Base-by-base conservation (phyloP, 2,113 vertebrate genomes). In the Cacatua alba region DNA sequence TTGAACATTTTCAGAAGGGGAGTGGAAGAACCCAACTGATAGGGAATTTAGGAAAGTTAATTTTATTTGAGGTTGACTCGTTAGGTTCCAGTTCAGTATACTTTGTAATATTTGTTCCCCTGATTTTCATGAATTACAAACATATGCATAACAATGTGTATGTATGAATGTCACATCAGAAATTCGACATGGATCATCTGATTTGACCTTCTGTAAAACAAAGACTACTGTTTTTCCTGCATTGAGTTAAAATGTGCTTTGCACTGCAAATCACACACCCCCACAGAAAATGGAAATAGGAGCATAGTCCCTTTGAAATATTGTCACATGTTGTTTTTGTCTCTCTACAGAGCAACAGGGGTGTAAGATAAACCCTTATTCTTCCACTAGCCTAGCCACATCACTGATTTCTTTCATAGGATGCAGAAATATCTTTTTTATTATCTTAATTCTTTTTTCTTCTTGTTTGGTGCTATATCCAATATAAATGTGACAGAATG, bases 131-230 rank as follows among this genome's bases (percentile, higher is more conserved):
- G 63, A 76, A 59, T 41, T 25, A 46, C 37, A 76, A 64, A 76
- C 13, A 51, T 72, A 55, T 14, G 37, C 29, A 35, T 86, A 70
- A 82, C 20, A 41, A 59, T 64, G 24, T 25, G 24, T 59, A 59
- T 52, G 12, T 33, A 39, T 31, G 48, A 52, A 63, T 2, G 1
- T 35, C 43, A 86, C 28, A 65, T 37, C 51, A 77, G 76, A 82
- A 86, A 71, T 65, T 71, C 76, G 76, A 48, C 18, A 62, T 26
- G 18, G n/a, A 41, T 65, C 15, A 55, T 77, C 9, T 71, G 44
- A 67, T 71, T 43, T 90, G 64, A 82, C 69, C 31, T 90, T 93
- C n/a, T 82, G 44, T 70, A 77, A 86, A 86, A 86, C 87, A 93
- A 76, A 82, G 29, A 23, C 51, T 65, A 29, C 21, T 65, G 18